Evolutionary conservation across 2,113 vertebrate species (phyloP), one percentile per base, ranked within the genome.

Genomic region (Ophthalmotilapia sp.): DNA sequence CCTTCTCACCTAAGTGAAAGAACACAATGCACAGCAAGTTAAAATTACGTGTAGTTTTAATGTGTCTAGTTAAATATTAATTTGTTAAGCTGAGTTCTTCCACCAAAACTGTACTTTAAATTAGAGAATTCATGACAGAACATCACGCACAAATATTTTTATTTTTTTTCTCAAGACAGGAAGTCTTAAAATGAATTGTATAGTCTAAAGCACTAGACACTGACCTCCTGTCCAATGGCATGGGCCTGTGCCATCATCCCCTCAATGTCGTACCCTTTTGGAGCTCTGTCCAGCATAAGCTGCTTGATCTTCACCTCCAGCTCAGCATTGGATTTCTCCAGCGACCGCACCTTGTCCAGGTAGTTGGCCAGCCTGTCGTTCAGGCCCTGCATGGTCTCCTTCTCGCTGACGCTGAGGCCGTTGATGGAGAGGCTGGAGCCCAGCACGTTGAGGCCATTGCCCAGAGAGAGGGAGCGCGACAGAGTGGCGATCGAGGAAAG

Each of bases 371-470:
- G 95, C 21, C 98, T 96, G 93, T 96, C 96, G 5, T 98, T 98
- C 90, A 98, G 96, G 79, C 97, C 96, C 95, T 97, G 97, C 98
- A 98, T 98, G 86, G 97, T 97, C 90, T 98, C 97, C 90, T 98
- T 98, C 40, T 98, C 97, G 1, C 94, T 96, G 87, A 93, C 38
- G 1, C 79, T 65, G 6, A 95, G 56, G 53, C 95, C 90, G 3
- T 95, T 96, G 75, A 94, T 19, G 77, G 95, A 94, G 6, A 93
- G 79, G 83, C 88, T 81, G 88, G 92, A 70, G 86, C 92, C 92
- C 80, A 96, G 89, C 85, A 92, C 56, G 89, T 96, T 96, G 85
- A 97, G 94, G 51, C 96, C 95, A 14, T 97, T 97, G 15, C 96
- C 96, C 93, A 96, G 23, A 1, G 96, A 97, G 60, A 95, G 60